Base-by-base conservation (phyloP, 2,113 vertebrate species). In the Tyrannus savana region DNA sequence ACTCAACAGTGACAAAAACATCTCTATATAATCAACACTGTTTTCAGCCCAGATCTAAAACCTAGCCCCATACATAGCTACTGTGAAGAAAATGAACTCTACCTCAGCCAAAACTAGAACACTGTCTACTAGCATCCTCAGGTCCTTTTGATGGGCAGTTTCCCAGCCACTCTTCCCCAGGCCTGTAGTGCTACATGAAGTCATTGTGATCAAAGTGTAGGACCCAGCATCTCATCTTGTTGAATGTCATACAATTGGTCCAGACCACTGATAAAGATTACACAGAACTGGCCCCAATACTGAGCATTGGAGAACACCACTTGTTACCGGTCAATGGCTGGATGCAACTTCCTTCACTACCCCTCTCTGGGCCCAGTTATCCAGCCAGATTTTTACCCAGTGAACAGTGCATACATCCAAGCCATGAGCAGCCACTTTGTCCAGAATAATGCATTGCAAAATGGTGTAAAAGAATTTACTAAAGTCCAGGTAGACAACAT, bases 271-370 rank as follows among this genome's bases (percentile, higher is more conserved):
- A 50, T 25, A 25, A 64, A 58, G 49, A 44, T 21, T 42, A 44
- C 49, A 50, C 12, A 77, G 23, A 19, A 30, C 14, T 24, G 23
- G 37, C 8, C 18, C 25, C 56, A 33, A 4, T 33, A 24, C 19
- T 21, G 31, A 71, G 31, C 31, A 42, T 23, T 64, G 35, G 56
- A 31, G 41, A 50, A 71, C 13, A 28, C 7, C 28, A 37, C 31
- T 33, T 55, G 15, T 55, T 19, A 30, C 19, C 0, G 0, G 41
- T 6, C 27, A 75, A 23, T 31, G 60, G 7, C 16, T 55, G 31
- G 19, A 7, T 37, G 18, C 24, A 37, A 21, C 8, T 50, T 49
- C 31, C 7, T 50, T 44, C 64, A 28, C 56, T 23, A 6, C 15
- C 10, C 0, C 0, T 35, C 42, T 63, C n/a, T n/a, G 49, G n/a